Base-by-base conservation (phyloP, 2,888 invertebrate species). In the Drosophila basisetae region DNA sequence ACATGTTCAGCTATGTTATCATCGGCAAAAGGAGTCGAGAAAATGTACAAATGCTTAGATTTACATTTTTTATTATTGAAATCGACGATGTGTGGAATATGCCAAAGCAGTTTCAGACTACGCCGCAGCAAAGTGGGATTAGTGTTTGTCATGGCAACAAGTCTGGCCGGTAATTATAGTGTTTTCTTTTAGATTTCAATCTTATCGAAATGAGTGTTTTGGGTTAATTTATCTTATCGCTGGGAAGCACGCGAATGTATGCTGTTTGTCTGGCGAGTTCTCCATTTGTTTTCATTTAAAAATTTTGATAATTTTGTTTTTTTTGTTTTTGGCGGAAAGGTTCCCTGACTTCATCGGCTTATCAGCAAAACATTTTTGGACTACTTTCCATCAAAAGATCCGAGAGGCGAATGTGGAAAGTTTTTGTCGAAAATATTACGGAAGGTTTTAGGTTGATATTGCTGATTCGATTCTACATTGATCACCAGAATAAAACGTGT, bases 401-500 rank as follows among this genome's bases (percentile, higher is more conserved):
- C 11, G 16, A 10, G 22, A 4, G 47, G 3, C 9, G 41, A 43
- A 54, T 43, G 41, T 70, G 89, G 82, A 89, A 89, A 84, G 76
- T 78, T 83, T 89, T 76, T 35, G 62, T 16, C 55, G 7, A 64
- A 35, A 60, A 35, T 50, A 62, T 56, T 43, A 16, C 11, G 18
- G 16, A 37, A 28, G 13, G 7, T 11, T 33, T 31, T 6, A 25
- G 22, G 35, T 13, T 61, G 59, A 10, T 7, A 28, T 11, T 18
- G 37, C 37, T 18, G 5, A 80, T 37, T 61, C 11, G 37, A 25
- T 22, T 41, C n/a, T 31, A 52, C 43, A 11, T 25, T 30, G 64
- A 74, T 53, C 84, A 84, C 68, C 47, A 58, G 6, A 18, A 61
- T 58, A 71, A 41, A 87, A 64, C 88, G 88, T 85, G 88, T 47